Base-by-base conservation (phyloP, 2,113 vertebrate genomes). In the Chloroceryle aenea region DNA sequence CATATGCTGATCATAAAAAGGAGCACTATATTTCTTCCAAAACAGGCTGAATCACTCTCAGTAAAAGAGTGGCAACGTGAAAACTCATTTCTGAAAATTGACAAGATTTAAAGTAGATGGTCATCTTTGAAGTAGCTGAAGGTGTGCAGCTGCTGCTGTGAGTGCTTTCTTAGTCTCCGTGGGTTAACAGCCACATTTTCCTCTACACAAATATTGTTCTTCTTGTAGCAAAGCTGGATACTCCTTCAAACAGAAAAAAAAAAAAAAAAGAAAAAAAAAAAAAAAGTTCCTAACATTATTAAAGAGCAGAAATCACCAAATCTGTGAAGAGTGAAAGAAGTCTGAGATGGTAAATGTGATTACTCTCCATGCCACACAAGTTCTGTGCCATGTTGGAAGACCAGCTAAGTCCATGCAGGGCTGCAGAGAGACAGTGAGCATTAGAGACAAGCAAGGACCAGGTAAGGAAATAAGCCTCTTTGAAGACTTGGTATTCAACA, bases 1-100 rank as follows among this genome's bases (percentile, higher is more conserved):
- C 72, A 75, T 83, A 79, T 74, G 76, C 50, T 94, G 92, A 86
- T 92, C 82, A 64, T 84, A 93, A 92, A 95, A 74, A 38, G 7
- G 50, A 86, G 16, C 20, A 74, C 14, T 26, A 13, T 93, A 77
- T 91, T 96, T 96, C 89, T 94, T 93, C 42, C 29, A 52, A 88
- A 95, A 80, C 50, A 63, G 34, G 29, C 76, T 91, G 71, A 94
- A 76, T 77, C 63, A 67, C 9, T 75, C 38, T 83, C 63, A 40
- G 50, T 77, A 67, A 91, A 93, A 90, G 38, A 85, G 27, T 80
- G 25, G 36, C 66, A 95, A 85, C 1, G 2, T 40, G 34, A 85
- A 90, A 76, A 50, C 18, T 64, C 26, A 62, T 90, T 83, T 85
- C 45, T 2, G 12, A 59, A 69, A 84, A 82, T 17, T 75, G 71